Base-by-base conservation (phyloP, 2,113 vertebrate species). In the Plecturocebus donacophilus region DNA sequence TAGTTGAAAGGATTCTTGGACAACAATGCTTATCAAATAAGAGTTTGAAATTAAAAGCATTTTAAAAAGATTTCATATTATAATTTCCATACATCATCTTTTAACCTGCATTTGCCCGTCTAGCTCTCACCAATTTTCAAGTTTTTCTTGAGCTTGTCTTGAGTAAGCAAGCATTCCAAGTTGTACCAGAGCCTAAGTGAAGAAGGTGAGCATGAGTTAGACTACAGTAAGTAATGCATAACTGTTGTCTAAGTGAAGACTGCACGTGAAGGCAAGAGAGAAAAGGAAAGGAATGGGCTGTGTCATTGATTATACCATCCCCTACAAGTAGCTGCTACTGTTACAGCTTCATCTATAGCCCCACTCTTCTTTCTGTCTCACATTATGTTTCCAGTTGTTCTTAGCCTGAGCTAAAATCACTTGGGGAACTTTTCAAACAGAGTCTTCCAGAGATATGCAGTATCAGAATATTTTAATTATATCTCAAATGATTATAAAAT, bases 401-500 rank as follows among this genome's bases (percentile, higher is more conserved):
- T 87, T 7, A 56, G 27, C 5, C 71, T 1, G 70, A 19, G 32
- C 14, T 58, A 30, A 83, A 70, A 61, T 58, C 71, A 68, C 16
- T 20, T 49, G 9, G 11, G 9, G 45, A 52, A 27, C 13, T 90
- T 88, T 95, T 32, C 35, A 64, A 79, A 84, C 66, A 84, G n/a
- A 45, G 30, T 85, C 11, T 40, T 89, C 38, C 35, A 87, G 25
- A 20, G 12, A 0, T 27, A 20, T 68, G 25, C 6, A 61, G 21
- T 75, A 81, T 61, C 27, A 21, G 20, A 79, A 38, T 40, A 20
- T 47, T 95, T 94, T 71, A 83, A 90, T 83, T 83, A 19, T 30
- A 7, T 83, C 52, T 76, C 14, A 45, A 17, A 71, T 81, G 56
- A 80, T 75, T 83, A 52, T 90, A 96, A 92, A 84, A 92, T 64